A percentile compares a stretch with the other conserved stretches of the same genome.
Evolutionary conservation across 2,888 invertebrate species (phyloP).

Genomic region (Xestobium rufovillosum): DNA sequence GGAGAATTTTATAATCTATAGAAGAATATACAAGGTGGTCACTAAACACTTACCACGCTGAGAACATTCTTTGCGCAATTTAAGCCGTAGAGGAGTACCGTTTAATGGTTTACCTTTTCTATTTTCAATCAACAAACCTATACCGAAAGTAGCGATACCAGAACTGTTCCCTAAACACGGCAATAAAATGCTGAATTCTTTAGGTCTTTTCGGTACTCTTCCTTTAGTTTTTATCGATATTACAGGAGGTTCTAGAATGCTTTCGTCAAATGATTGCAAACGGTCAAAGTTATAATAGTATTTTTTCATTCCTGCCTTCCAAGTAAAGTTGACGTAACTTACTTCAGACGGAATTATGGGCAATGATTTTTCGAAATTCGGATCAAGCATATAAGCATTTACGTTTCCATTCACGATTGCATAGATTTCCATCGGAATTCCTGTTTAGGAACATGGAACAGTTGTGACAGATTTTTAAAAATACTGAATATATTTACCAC

Average conservation of each 20-base stretch:
- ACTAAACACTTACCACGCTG: constrained; percentile 64
- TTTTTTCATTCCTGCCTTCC: constrained; percentile 74
- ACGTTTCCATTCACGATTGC: constrained; percentile 85
- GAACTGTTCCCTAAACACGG: constrained; percentile 84
- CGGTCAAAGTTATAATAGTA: constrained; percentile 83
- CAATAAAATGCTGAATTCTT: constrained; percentile 83
- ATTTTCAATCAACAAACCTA: constrained; percentile 77
- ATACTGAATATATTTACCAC: constrained; percentile 55
- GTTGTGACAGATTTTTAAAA: constrained; percentile 7
- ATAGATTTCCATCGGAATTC: constrained; percentile 79
- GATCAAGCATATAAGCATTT: constrained; percentile 77
- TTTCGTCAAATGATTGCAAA: constrained; percentile 75
- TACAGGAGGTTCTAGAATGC: constrained; percentile 77
- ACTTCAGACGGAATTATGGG: constrained; percentile 91
- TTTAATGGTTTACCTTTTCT: constrained; percentile 71
- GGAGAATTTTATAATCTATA: constrained; percentile 12
- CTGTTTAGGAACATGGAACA: constrained; percentile 46
- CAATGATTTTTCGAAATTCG: constrained; percentile 81
- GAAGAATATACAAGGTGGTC: neutral
- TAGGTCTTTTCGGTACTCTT: constrained; percentile 75
- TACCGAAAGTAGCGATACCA: constrained; percentile 80
- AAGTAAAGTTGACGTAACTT: constrained; percentile 83
- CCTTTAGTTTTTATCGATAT: constrained; percentile 82
- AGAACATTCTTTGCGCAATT: constrained; percentile 88
- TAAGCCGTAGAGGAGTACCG: constrained; percentile 80